Evolutionary conservation across 2,797 vertebrate genomes (phyloP), one percentile per base, ranked within the genome.

Genomic region (Podargus strigoides): DNA sequence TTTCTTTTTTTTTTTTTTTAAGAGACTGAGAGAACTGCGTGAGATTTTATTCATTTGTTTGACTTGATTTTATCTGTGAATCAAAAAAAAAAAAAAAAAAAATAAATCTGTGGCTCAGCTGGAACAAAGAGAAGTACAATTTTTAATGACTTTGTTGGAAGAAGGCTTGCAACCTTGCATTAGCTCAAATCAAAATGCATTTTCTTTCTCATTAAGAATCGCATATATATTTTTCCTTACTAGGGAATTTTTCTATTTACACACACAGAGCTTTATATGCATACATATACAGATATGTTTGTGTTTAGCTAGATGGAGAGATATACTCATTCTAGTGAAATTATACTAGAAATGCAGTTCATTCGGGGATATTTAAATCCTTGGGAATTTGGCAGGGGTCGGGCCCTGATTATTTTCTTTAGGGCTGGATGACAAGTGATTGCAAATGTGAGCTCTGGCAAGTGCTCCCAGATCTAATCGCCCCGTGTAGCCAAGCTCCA

Each of bases 381-480:
- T 2, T 16, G 90, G 37, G 72, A 85, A 89, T 94, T 92, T 95
- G 96, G 96, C 95, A 94, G 93, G 95, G 93, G 93, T 93, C 94
- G 72, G 89, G 94, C 88, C 86, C 66, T 93, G 91, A 77, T 94
- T 73, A 87, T 95, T 95, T 96, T 95, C 73, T 94, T 73, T 74
- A 49, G 96, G 91, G 20, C 36, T 53, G 93, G 91, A 95, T 90
- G 95, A 95, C 94, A 70, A 95, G 93, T 47, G 93, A 93, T 95
- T 93, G 96, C 93, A 96, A 96, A 93, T 85, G 88, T 7, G 88
- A 91, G 95, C 92, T 34, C 92, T 96, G 95, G 93, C 92, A 95
- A 94, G 62, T 28, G 92, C 92, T 82, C 42, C 30, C 42, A 94
- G 93, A 95, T 93, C 8, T 79, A 93, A 95, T 95, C 88, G 21